Conservation (phyloP, 2,888 invertebrate genomes). For the Leptinotarsa peninsularis region DNA sequence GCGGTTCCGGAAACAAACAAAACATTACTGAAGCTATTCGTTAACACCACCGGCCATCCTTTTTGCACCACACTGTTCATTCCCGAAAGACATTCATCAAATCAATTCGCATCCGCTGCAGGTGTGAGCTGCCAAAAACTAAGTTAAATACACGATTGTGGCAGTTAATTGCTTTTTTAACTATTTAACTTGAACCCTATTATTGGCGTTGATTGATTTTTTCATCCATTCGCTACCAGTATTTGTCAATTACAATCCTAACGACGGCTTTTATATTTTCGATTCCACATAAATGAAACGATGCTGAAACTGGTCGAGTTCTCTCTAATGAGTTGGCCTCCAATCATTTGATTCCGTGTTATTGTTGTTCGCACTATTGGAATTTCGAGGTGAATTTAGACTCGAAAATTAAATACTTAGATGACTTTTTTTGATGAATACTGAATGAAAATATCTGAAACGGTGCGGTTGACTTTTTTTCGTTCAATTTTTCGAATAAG, state of each 20-base stretch:
- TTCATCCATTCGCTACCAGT: slow-evolving; percentile 31
- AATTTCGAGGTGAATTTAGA: neutral
- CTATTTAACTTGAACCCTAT: slow-evolving; percentile 47
- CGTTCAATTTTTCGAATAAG: too few species aligned
- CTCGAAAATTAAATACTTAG: too few species aligned
- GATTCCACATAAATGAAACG: slow-evolving; percentile 34
- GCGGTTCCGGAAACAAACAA: too few species aligned
- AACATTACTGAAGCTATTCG: too few species aligned
- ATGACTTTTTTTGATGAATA: too few species aligned
- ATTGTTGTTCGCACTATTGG: neutral
- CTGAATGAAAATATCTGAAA: too few species aligned
- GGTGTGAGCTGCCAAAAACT: slow-evolving; percentile 26
- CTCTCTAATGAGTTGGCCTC: slow-evolving; percentile 12
- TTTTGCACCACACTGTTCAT: neutral
- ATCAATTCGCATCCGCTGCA: slow-evolving; percentile 22
- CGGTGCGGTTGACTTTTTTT: too few species aligned
- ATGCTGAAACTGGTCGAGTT: slow-evolving; percentile 29
- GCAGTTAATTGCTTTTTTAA: slow-evolving; percentile 52
- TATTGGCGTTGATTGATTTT: slow-evolving; percentile 51
- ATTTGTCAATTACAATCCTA: slow-evolving; percentile 33
- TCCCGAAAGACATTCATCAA: neutral
- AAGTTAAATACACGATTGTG: slow-evolving; percentile 44
- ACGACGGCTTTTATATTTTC: slow-evolving; percentile 35
- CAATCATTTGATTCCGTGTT: slow-evolving; percentile 14
- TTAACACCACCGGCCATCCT: neutral